Evolutionary conservation across 2,797 vertebrate species (phyloP).

Genomic region (Vespertilio murinus): DNA sequence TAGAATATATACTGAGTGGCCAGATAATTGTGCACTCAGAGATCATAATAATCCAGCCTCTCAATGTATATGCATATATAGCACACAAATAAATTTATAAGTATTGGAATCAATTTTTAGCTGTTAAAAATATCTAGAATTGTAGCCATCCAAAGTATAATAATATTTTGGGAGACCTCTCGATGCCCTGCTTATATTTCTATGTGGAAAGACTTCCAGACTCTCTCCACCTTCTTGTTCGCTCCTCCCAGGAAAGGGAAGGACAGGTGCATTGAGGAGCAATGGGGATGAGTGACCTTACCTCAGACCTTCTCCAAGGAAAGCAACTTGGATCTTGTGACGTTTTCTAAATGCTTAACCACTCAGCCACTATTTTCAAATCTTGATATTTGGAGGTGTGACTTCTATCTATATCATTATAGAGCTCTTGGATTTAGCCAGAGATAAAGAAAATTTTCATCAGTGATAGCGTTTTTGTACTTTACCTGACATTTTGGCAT

Average conservation of each 20-base stretch:
- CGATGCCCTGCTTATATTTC: not conserved
- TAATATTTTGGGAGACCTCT: not conserved
- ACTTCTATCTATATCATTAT: not conserved
- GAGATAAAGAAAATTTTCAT: not conserved
- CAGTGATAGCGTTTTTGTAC: conserved; percentile 2
- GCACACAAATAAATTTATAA: not conserved
- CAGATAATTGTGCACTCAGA: too few species aligned
- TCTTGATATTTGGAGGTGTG: not conserved
- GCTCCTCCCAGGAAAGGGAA: not conserved
- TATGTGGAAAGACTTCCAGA: not conserved
- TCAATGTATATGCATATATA: not conserved
- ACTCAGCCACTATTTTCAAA: not conserved
- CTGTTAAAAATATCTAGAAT: not conserved
- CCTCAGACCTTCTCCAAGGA: not conserved
- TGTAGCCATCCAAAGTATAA: not conserved
- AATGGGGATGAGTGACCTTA: not conserved
- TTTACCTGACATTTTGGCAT: conserved; percentile 46
- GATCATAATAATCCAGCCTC: too few species aligned
- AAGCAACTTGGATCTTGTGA: not conserved
- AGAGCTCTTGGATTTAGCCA: not conserved
- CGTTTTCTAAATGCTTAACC: conserved; percentile 11
- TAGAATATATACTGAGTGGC: too few species aligned
- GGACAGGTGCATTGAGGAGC: not conserved
- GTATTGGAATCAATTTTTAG: not conserved
- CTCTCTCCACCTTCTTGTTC: not conserved